These are phyloP conservation scores for Chionoecetes opilio DNA, from an alignment of 1,140 invertebrate species.

Conservation along the genomic window DNA sequence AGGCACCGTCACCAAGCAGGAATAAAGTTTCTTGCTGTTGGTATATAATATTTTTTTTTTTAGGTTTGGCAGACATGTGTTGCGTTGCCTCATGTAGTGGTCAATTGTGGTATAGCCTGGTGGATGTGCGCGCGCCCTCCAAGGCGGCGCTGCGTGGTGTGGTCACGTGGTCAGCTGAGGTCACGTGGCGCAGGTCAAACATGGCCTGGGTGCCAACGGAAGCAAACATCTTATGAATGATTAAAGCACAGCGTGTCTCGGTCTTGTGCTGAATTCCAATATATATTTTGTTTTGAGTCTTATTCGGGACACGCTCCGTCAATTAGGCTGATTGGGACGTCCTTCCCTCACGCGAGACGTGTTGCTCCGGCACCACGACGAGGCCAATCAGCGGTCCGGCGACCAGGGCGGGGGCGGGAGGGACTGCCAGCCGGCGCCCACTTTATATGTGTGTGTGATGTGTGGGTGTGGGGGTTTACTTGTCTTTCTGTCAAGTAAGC, in stretches of 20 bases:
- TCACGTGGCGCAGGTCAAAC: background rate
- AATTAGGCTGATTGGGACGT: conserved; percentile 18
- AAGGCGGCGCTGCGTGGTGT: background rate
- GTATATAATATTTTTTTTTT: too few species aligned
- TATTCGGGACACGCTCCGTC: background rate
- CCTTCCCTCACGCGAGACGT: background rate
- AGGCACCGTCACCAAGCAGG: too few species aligned
- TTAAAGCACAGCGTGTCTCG: background rate
- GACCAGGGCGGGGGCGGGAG: background rate
- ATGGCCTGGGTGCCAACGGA: conserved; percentile 12
- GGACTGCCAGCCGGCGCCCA: background rate
- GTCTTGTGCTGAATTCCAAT: conserved; percentile 19
- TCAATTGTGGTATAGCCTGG: too few species aligned
- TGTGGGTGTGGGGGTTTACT: background rate
- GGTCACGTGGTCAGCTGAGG: background rate
- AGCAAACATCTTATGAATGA: conserved; percentile 6
- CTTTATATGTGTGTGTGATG: background rate
- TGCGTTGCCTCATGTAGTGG: background rate
- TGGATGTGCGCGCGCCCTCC: background rate
- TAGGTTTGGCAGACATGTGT: background rate
- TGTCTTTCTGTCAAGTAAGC: too few species aligned
- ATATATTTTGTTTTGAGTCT: conserved; percentile 7
- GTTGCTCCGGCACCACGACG: background rate
- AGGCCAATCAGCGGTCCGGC: background rate
- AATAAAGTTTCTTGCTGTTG: too few species aligned